Evolutionary conservation across 2,888 invertebrate genomes (phyloP).

Genomic region (Diogma glabrata): DNA sequence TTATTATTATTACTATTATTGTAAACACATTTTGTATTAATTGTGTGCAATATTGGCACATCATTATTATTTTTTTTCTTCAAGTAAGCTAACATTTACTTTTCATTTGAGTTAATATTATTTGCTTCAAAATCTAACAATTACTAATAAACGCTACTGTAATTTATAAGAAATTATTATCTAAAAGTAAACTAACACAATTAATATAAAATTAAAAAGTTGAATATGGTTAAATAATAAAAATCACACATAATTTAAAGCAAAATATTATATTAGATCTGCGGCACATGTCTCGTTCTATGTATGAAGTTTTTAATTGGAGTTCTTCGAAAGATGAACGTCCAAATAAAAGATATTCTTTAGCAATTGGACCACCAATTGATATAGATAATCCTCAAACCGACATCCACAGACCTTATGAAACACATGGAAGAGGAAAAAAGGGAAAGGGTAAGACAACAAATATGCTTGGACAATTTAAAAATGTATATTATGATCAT

Average conservation of each 20-base stretch:
- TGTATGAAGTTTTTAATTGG: conserved; percentile 65
- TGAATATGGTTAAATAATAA: not conserved
- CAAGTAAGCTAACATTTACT: too few relatives aligned
- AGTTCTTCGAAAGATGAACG: conserved; percentile 38
- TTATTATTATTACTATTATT: too few relatives aligned
- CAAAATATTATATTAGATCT: conserved; percentile 24
- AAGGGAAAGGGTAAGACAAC: conserved; percentile 8
- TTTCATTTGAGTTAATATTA: too few relatives aligned
- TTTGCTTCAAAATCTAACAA: too few relatives aligned
- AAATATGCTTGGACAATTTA: too few relatives aligned
- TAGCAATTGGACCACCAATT: conserved; percentile 35
- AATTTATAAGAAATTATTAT: too few relatives aligned
- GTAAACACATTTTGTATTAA: too few relatives aligned
- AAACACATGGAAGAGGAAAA: conserved; percentile 3
- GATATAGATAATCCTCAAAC: conserved; percentile 28
- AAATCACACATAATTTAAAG: too few relatives aligned
- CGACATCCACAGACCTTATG: not conserved
- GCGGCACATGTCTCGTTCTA: conserved; percentile 53
- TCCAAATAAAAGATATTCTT: conserved; percentile 35
- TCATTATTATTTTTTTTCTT: not conserved
- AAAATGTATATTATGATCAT: too few relatives aligned
- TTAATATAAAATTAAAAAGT: too few relatives aligned
- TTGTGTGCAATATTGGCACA: not conserved
- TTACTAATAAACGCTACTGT: too few relatives aligned
- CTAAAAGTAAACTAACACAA: too few relatives aligned